Percentiles rank a stretch among this genome's conserved stretches.
Evolutionary conservation across 2,113 vertebrate genomes (phyloP).

Genomic region (Daphoenositta chrysoptera): DNA sequence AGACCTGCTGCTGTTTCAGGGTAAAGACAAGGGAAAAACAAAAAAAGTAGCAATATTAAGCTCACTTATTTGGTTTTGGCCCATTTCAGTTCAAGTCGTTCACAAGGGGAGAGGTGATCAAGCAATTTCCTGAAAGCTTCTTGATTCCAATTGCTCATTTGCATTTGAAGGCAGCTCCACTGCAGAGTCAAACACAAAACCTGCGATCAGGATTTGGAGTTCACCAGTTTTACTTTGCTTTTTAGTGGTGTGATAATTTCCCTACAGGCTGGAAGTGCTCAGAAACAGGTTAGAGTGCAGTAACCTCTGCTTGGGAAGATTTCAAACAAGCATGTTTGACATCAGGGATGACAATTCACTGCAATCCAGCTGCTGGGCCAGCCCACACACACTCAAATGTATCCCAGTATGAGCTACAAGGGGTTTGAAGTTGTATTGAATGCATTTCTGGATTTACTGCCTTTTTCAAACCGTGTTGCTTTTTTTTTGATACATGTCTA

Average conservation of each 20-base stretch:
- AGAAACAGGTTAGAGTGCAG: neutral
- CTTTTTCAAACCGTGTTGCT: neutral
- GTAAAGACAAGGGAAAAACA: neutral
- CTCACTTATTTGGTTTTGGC: neutral
- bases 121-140: neutral
- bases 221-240: neutral
- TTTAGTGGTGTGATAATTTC: neutral
- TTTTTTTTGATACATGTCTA: neutral
- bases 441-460: neutral
- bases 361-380: neutral
- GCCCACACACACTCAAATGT: neutral
- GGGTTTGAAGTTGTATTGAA: neutral
- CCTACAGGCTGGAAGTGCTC: neutral
- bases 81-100: neutral
- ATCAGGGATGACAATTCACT: neutral
- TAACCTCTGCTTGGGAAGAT: neutral
- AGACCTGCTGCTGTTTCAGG: neutral
- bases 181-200: neutral
- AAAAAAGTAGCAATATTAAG: neutral
- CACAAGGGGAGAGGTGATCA: neutral
- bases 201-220: neutral
- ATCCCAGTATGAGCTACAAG: rapidly evolving
- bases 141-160: neutral
- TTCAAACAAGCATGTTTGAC: neutral
- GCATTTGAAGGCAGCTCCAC: neutral